Conservation (phyloP, 2,888 invertebrate species). For the Galeopsomyia nigrocyanea region DNA sequence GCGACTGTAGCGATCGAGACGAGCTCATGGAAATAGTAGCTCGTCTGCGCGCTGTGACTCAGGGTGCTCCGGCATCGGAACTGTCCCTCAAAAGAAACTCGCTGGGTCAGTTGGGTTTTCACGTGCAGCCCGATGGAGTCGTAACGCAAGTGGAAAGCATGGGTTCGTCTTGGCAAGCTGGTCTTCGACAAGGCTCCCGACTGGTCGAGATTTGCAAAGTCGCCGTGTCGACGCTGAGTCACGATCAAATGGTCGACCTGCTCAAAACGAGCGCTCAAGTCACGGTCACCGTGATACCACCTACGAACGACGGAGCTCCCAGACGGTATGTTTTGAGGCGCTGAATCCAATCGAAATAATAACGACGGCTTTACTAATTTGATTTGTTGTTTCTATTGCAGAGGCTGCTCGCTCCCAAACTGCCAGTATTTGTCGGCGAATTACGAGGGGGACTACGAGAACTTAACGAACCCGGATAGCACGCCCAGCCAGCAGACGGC, state of each 20-base stretch:
- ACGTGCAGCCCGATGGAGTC: conserved; percentile 93
- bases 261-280: conserved; percentile 91
- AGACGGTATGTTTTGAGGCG: conserved; percentile 68
- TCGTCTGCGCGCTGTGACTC: conserved; percentile 84
- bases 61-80: conserved; percentile 83
- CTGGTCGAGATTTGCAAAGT: conserved; percentile 93
- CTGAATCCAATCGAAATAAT: not conserved
- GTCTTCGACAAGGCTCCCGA: conserved; percentile 89
- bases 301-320: conserved; percentile 78
- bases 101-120: conserved; percentile 88
- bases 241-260: conserved; percentile 94
- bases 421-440: conserved; percentile 76
- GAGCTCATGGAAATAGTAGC: conserved; percentile 84
- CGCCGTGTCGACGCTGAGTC: conserved; percentile 88
- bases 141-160: conserved; percentile 91
- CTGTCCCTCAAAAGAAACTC: conserved; percentile 84
- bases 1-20: conserved; percentile 78
- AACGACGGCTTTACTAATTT: not conserved
- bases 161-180: conserved; percentile 82
- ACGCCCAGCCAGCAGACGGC: conserved; percentile 68
- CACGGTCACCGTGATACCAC: conserved; percentile 85
- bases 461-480: conserved; percentile 72
- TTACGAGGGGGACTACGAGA: conserved; percentile 79
- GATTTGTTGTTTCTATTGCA: conserved; percentile 52
- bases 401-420: conserved; percentile 76